Base-by-base conservation (phyloP, 2,888 invertebrate species). In the Drosophila gaucha region DNA sequence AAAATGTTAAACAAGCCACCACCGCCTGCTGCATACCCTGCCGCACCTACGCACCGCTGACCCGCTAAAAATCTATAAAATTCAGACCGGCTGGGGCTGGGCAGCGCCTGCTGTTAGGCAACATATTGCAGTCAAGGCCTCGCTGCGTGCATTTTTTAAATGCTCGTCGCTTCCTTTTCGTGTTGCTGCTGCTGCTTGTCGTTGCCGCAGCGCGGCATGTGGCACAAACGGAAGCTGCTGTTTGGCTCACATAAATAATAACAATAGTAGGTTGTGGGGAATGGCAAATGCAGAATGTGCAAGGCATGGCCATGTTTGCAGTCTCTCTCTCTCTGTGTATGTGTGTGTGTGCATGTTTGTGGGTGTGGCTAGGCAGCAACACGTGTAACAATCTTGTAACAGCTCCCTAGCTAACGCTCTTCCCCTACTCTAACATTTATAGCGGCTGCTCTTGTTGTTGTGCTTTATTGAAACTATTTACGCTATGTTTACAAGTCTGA, bases 211-310 rank as follows among this genome's bases (percentile, higher is more conserved):
- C 85, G 54, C 64, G 66, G 75, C 88, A 88, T 83, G 85, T 88
- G 88, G 86, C 88, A 88, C 88, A 84, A 84, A 62, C 84, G 84
- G 84, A 85, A 85, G 82, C 89, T 84, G 71, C 74, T 85, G 87
- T 88, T 88, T 88, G 87, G 74, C 88, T 83, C 86, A 78, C 82
- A 86, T 80, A 86, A 88, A 84, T 88, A 84, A 84, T 84, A 88
- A 88, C 87, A 88, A 88, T 86, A 46, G 65, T 67, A 59, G 68
- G 44, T 41, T 16, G 46, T 18, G 36, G 52, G 31, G 20, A 46
- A 52, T 58, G 63, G 62, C 44, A 67, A 60, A 66, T 71, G 73
- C 30, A 59, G 44, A 22, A 41, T 24, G 18, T 30, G 56, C 43
- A 24, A 26, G 16, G 12, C 16, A 12, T 38, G 22, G 14, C 28